A percentile compares a stretch with the other conserved stretches of the same genome.
These are phyloP conservation scores for Turdus rufiventris DNA, from an alignment of 2,113 vertebrate species.

Conservation along the genomic window DNA sequence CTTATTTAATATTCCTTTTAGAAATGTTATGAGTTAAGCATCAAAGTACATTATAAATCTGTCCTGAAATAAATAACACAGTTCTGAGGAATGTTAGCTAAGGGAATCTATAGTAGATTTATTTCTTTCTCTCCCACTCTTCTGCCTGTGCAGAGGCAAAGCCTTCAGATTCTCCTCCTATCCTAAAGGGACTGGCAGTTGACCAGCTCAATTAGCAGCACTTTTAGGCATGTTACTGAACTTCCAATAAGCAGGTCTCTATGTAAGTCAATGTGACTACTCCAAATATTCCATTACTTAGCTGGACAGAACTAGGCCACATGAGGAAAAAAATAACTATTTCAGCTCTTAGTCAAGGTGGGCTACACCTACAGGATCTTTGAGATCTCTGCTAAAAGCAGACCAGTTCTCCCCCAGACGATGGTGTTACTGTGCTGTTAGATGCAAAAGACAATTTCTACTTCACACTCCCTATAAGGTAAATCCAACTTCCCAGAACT, in stretches of 20 bases:
- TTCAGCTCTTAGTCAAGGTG: not conserved
- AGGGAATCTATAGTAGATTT: not conserved
- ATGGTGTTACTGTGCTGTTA: not conserved
- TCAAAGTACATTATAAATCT: constrained; percentile 4
- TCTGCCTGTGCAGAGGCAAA: not conserved
- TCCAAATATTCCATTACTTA: not conserved
- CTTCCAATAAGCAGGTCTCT: not conserved
- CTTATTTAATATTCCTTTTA: constrained; percentile 17
- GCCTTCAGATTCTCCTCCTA: not conserved
- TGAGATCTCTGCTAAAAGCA: not conserved
- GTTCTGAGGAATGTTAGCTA: not conserved
- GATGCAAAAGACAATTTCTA: not conserved
- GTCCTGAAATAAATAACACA: not conserved
- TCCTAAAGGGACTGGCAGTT: not conserved
- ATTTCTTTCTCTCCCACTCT: not conserved
- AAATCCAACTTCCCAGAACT: not conserved
- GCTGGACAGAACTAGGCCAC: not conserved
- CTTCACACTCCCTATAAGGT: not conserved
- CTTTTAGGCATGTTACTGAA: not conserved
- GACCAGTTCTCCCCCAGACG: not conserved
- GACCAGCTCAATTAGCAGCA: not conserved
- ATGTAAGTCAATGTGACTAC: not conserved
- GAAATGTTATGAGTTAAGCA: not conserved
- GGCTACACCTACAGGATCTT: not conserved
- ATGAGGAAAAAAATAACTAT: not conserved